These are phyloP conservation scores for Halcyon chelicuti DNA, from an alignment of 2,797 vertebrate species.

Conservation along the genomic window DNA sequence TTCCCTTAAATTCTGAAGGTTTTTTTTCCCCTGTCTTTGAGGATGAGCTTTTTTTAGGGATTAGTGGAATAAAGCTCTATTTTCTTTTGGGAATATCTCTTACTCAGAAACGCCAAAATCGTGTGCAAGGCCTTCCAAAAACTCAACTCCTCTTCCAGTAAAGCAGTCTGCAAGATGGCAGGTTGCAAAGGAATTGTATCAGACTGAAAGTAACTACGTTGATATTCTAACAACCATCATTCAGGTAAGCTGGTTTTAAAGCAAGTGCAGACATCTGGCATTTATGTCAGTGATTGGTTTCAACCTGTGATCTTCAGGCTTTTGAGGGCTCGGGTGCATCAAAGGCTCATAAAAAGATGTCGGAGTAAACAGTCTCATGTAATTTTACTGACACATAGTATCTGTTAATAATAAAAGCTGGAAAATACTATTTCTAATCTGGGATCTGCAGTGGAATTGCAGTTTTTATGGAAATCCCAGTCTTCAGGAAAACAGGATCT, in stretches of 20 bases:
- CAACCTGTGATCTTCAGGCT: neutral
- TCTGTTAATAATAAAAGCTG: neutral
- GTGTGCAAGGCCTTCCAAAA: constrained; percentile 86
- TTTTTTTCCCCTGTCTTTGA: neutral
- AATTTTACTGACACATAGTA: neutral
- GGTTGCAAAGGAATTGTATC: constrained; percentile 97
- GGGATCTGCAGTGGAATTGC: neutral
- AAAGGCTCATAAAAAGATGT: neutral
- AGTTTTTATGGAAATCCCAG: neutral
- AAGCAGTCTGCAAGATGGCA: constrained; percentile 98
- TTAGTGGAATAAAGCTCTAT: neutral
- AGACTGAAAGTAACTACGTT: constrained; percentile 98
- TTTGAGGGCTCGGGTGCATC: neutral
- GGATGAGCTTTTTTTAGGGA: neutral
- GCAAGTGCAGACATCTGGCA: neutral
- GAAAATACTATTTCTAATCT: neutral
- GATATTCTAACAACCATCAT: constrained; percentile 94
- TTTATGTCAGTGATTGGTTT: neutral
- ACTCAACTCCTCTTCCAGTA: constrained; percentile 83
- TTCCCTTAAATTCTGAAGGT: neutral
- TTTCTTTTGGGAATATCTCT: neutral
- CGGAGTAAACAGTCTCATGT: neutral
- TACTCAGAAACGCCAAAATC: constrained; percentile 80
- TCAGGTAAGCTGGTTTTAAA: constrained; percentile 82
- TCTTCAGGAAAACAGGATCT: neutral